Evolutionary conservation across 2,113 vertebrate species (phyloP), one percentile per base, ranked within the genome.

Genomic region (Prionailurus bengalensis): DNA sequence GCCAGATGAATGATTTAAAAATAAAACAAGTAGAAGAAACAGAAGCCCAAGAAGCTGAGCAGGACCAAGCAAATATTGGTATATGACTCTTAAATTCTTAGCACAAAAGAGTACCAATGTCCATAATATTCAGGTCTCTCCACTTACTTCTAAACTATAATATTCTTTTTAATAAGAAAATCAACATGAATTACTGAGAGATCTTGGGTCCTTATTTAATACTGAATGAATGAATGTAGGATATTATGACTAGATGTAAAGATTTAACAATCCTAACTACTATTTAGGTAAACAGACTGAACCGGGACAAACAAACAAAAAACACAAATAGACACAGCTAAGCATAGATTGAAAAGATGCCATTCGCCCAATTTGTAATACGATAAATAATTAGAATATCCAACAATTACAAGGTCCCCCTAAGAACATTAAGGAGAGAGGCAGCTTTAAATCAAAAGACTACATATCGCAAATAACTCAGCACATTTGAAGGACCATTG

Each of bases 301-400:
- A 74, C n/a, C 94, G 29, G 29, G 36, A 29, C 14, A 48, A 65
- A 65, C 25, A n/a, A 68, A 58, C 58, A 61, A 70, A 33, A 80
- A 51, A 31, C 11, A 33, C 23, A 97, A 71, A 80, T 1, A 93
- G 71, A 76, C 3, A 92, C 55, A 91, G 55, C 16, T 93, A 95
- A 95, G 7, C 58, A 74, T 36, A 78, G 17, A n/a, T 91, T 93
- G 4, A 94, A 93, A 93, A 48, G 31, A 6, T 79, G 6, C 16
- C 89, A 76, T 81, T 91, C 73, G 25, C 97, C 27, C 55, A 93
- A 51, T 10, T 76, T 92, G 17, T 66, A 88, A 88, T 10, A 78
- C 21, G 23, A 73, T 91, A 92, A 55, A 93, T 66, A 91, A 39
- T 71, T 80, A 71, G 68, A 39, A 68, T 93, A 85, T 58, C 5